Evolutionary conservation across 2,888 invertebrate genomes (phyloP).

Genomic region (Lasioglossum marginatum): DNA sequence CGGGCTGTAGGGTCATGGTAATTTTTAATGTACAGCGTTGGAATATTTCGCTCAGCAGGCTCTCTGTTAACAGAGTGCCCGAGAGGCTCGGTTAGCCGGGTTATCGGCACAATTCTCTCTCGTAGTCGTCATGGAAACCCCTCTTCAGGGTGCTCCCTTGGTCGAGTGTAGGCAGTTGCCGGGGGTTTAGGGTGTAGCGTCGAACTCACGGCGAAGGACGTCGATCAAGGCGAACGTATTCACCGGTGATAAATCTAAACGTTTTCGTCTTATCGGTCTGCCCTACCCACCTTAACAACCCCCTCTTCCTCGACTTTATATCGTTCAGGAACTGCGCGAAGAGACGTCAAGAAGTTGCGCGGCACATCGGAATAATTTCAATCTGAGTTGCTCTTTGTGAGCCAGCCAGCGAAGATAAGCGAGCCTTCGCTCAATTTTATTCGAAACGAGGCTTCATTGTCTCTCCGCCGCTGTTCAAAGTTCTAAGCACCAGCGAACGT

Average conservation of each 20-base stretch:
- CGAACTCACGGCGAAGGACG: constrained; percentile 45
- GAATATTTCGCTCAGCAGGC: constrained; percentile 34
- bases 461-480: not conserved
- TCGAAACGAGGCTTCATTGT: not conserved
- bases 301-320: not conserved
- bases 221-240: constrained; percentile 51
- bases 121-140: constrained; percentile 75
- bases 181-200: constrained; percentile 59
- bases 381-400: not conserved
- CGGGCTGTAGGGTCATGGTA: not conserved
- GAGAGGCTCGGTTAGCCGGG: constrained; percentile 42
- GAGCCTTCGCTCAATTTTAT: not conserved
- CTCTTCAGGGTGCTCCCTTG: constrained; percentile 68
- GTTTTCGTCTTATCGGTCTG: constrained; percentile 43
- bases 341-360: not conserved
- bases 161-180: constrained; percentile 64
- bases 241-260: constrained; percentile 61
- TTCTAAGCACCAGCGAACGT: not conserved
- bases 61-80: constrained; percentile 34
- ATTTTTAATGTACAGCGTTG: constrained; percentile 19
- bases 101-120: constrained; percentile 61
- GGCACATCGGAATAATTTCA: not conserved
- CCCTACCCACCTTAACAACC: not conserved
- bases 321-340: not conserved
- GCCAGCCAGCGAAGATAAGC: not conserved